Evolutionary conservation across 2,888 invertebrate species (phyloP).

Genomic region (Drosophila cognata): DNA sequence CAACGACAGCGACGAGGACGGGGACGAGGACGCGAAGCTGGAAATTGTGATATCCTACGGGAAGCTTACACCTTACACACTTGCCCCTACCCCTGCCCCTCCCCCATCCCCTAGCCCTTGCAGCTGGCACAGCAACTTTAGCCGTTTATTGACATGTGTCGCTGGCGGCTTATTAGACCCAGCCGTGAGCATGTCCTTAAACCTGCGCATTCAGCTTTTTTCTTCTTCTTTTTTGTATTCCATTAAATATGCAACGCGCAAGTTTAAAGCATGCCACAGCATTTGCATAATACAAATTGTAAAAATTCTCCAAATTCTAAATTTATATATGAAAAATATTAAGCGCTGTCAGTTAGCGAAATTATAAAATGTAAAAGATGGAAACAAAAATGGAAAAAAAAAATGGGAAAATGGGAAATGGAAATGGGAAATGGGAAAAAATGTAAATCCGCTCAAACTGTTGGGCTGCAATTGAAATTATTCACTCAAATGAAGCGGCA

Average conservation of each 20-base stretch:
- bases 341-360: constrained; percentile 60
- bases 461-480: constrained; percentile 76
- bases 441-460: constrained; percentile 61
- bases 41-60: constrained; percentile 40
- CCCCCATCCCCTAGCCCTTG: background rate
- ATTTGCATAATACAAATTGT: constrained; percentile 66
- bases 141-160: constrained; percentile 75
- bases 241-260: constrained; percentile 64
- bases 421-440: constrained; percentile 14
- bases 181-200: constrained; percentile 13
- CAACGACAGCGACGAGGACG: background rate
- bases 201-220: constrained; percentile 3
- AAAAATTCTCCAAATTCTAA: constrained; percentile 21
- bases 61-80: constrained; percentile 18
- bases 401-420: background rate
- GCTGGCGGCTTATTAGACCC: constrained; percentile 46
- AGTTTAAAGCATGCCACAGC: constrained; percentile 47
- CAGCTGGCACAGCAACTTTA: constrained; percentile 51
- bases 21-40: constrained; percentile 1
- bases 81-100: no score
- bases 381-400: constrained; percentile 14
- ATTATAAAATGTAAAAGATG: constrained; percentile 50
- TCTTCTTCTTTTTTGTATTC: constrained; percentile 6
- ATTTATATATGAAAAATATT: constrained; percentile 22
- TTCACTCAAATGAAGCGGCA: constrained; percentile 74